Evolutionary conservation across 2,888 invertebrate species (phyloP), one percentile per base, ranked within the genome.

Genomic region (Zele albiditarsus): DNA sequence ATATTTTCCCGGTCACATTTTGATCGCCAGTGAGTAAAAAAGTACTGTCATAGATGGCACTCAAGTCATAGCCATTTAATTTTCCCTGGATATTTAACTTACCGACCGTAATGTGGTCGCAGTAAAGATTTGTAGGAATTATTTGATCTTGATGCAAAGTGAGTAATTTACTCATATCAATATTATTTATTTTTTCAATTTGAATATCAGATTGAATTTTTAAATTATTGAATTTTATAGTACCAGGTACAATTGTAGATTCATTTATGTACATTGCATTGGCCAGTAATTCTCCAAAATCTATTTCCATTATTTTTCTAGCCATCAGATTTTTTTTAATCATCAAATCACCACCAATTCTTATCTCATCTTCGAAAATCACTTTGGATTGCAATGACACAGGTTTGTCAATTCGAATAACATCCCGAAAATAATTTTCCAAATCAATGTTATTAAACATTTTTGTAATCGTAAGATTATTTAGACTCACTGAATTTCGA

Each of bases 21-120:
- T 87, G 87, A 69, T 82, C 72, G 0, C 79, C 81, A 8, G 67
- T 76, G 33, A 83, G 58, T 86, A 87, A 53, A 12, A 74, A 83
- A 0, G 92, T 91, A 76, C 91, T 91, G 23, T 84, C 75, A 73
- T 88, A 90, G 82, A 92, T 91, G 49, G 88, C 76, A 2, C 83
- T 75, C 23, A 93, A 83, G 78, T 90, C 84, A 1, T 88, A 77
- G 0, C 85, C 89, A 81, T 93, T 93, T 0, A 91, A 81, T 0
- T 49, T 78, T 0, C 89, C 89, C 14, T 16, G 31, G 14, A 82
- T 75, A 20, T 81, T 72, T 20, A 86, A 16, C 10, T 82, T 80
- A 16, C 80, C 76, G 0, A 86, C 83, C 1, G 78, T 82, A 12
- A 91, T 75, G 75, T 90, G 86, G 0, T 81, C 81, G 66, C 91